Percentiles rank a stretch among this genome's conserved stretches.
These are phyloP conservation scores for Clupea harengus DNA, from an alignment of 2,113 vertebrate genomes.

Conservation along the genomic window DNA sequence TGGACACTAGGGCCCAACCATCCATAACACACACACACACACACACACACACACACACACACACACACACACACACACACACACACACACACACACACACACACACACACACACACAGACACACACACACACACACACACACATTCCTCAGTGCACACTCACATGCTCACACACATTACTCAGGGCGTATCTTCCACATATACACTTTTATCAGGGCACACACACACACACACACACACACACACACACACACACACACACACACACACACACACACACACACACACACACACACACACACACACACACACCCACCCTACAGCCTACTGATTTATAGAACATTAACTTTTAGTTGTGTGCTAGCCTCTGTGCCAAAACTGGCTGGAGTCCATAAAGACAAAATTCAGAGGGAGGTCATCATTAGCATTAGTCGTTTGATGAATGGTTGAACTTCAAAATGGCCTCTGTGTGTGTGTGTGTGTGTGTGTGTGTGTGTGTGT, in stretches of 20 bases:
- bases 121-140: not conserved
- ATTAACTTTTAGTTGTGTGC: not conserved
- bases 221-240: not conserved
- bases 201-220: not conserved
- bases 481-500: slow-evolving; percentile 1
- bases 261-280: slow-evolving; percentile 1
- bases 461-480: not conserved
- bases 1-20: not conserved
- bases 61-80: not conserved
- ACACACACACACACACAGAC: not conserved
- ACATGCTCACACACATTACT: not conserved
- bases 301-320: not conserved
- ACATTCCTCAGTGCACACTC: no score
- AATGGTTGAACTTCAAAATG: not conserved
- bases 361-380: not conserved
- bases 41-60: not conserved
- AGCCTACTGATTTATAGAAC: not conserved
- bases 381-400: not conserved
- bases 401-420: not conserved
- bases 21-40: not conserved
- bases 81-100: not conserved
- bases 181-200: not conserved
- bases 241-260: slow-evolving; percentile 3
- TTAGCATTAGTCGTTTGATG: not conserved
- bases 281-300: not conserved